phyloP scores from a whole-genome alignment of 2,113 vertebrate genomes.

The Macrotis lagotis region DNA sequence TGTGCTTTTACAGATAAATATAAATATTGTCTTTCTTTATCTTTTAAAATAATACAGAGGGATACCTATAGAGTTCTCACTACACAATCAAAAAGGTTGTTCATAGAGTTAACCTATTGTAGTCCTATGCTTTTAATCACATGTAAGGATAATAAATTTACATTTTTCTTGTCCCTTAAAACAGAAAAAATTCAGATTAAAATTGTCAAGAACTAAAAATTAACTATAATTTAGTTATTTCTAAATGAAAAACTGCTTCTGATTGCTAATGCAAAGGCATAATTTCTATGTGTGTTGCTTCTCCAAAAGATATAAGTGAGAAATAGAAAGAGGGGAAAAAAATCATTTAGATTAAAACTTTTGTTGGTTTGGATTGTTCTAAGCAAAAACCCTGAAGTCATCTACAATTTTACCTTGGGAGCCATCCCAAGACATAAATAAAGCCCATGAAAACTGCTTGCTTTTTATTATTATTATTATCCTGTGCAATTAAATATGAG shows the following conservation, averaged over 20 bases:
- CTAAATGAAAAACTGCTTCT: constrained; percentile 72
- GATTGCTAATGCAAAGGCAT: constrained; percentile 42
- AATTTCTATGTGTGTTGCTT: constrained; percentile 60
- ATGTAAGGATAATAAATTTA: constrained; percentile 74
- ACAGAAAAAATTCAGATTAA: constrained; percentile 71
- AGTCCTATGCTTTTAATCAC: constrained; percentile 68
- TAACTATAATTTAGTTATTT: constrained; percentile 54
- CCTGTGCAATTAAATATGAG: constrained; percentile 66
- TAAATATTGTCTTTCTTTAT: constrained; percentile 90
- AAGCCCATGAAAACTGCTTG: constrained; percentile 51
- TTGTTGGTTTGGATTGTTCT: constrained; percentile 68
- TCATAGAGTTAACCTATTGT: constrained; percentile 77
- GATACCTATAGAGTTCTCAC: constrained; percentile 75
- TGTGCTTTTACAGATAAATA: constrained; percentile 82
- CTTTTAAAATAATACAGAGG: constrained; percentile 81
- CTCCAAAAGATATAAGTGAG: constrained; percentile 49
- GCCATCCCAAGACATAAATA: constrained; percentile 72
- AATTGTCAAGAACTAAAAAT: constrained; percentile 47
- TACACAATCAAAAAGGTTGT: constrained; percentile 71
- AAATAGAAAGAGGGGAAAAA: constrained; percentile 62
- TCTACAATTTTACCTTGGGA: constrained; percentile 69
- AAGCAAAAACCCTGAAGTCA: constrained; percentile 67
- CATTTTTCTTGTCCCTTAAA: constrained; percentile 71
- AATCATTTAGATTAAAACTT: constrained; percentile 59
- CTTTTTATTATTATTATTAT: constrained; percentile 69